Conservation (phyloP, 2,888 invertebrate genomes). For the Drosophila paramelanica region DNA sequence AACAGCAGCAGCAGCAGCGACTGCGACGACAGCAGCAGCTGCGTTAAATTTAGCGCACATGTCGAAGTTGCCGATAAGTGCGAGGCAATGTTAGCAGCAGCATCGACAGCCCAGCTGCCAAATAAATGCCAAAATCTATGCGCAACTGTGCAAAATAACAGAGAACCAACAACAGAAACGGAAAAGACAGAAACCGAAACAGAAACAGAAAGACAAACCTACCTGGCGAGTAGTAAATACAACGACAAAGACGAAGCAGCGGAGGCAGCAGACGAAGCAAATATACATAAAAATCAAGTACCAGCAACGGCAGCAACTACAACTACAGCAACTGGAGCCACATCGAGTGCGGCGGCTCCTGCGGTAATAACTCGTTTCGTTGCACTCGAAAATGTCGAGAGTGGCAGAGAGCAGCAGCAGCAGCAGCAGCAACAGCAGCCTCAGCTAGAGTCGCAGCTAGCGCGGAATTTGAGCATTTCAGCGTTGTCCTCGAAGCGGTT, state of each 20-base stretch:
- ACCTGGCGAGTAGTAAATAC: conserved; percentile 71
- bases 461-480: conserved; percentile 54
- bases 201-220: conserved; percentile 69
- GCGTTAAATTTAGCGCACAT: conserved; percentile 60
- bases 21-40: conserved; percentile 25
- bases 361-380: conserved; percentile 76
- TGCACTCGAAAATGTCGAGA: conserved; percentile 75
- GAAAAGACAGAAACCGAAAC: conserved; percentile 24
- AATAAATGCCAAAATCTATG: conserved; percentile 77
- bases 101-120: conserved; percentile 49
- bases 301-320: conserved; percentile 56
- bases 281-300: conserved; percentile 79
- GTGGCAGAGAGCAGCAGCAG: conserved; percentile 59
- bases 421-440: conserved; percentile 24
- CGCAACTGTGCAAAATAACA: conserved; percentile 66
- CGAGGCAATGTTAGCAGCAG: conserved; percentile 46
- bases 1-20: conserved; percentile 35
- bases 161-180: conserved; percentile 33
- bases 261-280: conserved; percentile 74
- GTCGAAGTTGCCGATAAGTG: conserved; percentile 46
- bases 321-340: conserved; percentile 45
- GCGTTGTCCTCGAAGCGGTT: conserved; percentile 46
- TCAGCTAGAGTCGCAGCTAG: conserved; percentile 45
- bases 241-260: conserved; percentile 62
- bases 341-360: conserved; percentile 60